phyloP scores from a whole-genome alignment of 2,888 invertebrate genomes.

The Sialis lutaria region DNA sequence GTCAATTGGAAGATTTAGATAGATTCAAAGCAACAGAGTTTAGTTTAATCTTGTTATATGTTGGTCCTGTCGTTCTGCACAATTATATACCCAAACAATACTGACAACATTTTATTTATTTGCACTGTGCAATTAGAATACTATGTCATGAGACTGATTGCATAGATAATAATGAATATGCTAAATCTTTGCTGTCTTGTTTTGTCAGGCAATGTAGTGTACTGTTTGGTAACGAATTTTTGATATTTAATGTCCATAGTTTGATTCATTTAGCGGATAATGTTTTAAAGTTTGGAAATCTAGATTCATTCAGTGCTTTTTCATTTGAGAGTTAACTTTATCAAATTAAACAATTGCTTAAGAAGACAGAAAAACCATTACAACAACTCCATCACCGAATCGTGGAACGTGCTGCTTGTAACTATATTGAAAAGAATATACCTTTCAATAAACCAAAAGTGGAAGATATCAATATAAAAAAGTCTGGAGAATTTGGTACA shows the following conservation, averaged over 20 bases:
- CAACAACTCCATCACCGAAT: no score
- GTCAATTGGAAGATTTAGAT: conserved; percentile 10
- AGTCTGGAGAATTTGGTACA: no score
- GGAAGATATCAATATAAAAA: no score
- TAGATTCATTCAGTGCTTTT: conserved; percentile 5
- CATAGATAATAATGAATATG: not conserved
- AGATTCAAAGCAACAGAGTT: conserved; percentile 14
- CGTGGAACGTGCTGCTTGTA: no score
- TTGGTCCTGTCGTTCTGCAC: conserved; percentile 9
- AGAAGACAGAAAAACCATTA: no score
- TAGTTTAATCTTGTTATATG: conserved; percentile 12
- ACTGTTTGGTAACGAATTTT: conserved; percentile 1
- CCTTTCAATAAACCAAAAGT: no score
- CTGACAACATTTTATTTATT: not conserved
- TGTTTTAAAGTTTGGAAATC: not conserved
- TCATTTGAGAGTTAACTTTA: conserved; percentile 2
- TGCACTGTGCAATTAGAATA: conserved; percentile 1
- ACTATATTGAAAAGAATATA: no score
- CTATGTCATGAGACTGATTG: not conserved
- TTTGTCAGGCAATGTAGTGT: not conserved
- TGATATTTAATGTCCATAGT: conserved; percentile 3
- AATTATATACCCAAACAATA: not conserved
- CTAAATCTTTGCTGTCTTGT: not conserved
- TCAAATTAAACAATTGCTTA: not conserved
- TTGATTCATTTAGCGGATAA: conserved; percentile 3